Percentiles rank a stretch among this genome's conserved stretches.
Conservation (phyloP, 2,797 vertebrate genomes). For the Pipistrellus pygmaeus region DNA sequence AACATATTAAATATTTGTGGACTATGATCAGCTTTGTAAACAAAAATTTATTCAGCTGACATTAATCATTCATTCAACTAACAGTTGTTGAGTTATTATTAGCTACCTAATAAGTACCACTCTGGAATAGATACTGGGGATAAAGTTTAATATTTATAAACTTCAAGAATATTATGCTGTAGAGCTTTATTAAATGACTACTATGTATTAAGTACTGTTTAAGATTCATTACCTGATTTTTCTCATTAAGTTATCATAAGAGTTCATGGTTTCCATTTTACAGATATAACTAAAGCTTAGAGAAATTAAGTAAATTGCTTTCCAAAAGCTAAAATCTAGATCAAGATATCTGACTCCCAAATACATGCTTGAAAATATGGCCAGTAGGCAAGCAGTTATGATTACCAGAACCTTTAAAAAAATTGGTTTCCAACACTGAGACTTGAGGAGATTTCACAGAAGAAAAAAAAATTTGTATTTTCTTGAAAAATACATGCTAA, state of each 20-base stretch:
- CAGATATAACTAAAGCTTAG: not conserved
- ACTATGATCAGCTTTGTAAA: not conserved
- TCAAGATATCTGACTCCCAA: not conserved
- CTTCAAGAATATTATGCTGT: not conserved
- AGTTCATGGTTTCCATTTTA: not conserved
- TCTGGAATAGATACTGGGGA: not conserved
- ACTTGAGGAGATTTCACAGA: not conserved
- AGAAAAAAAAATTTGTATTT: slow-evolving; percentile 35
- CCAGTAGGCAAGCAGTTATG: not conserved
- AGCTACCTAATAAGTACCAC: not conserved
- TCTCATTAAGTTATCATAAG: slow-evolving; percentile 19
- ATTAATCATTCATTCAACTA: slow-evolving; percentile 37
- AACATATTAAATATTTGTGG: not conserved
- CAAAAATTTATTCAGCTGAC: not conserved
- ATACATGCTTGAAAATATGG: not conserved
- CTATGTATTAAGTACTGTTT: not conserved
- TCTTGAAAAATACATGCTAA: not conserved
- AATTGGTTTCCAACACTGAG: not conserved
- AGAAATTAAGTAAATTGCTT: slow-evolving; percentile 18
- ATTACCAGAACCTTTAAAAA: slow-evolving; percentile 20
- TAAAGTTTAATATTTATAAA: slow-evolving; percentile 16
- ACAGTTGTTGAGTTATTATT: slow-evolving; percentile 17
- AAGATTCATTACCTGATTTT: not conserved
- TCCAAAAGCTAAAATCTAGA: not conserved
- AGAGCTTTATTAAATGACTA: not conserved